phyloP scores from a whole-genome alignment of 2,113 vertebrate species.

The Solea solea region DNA sequence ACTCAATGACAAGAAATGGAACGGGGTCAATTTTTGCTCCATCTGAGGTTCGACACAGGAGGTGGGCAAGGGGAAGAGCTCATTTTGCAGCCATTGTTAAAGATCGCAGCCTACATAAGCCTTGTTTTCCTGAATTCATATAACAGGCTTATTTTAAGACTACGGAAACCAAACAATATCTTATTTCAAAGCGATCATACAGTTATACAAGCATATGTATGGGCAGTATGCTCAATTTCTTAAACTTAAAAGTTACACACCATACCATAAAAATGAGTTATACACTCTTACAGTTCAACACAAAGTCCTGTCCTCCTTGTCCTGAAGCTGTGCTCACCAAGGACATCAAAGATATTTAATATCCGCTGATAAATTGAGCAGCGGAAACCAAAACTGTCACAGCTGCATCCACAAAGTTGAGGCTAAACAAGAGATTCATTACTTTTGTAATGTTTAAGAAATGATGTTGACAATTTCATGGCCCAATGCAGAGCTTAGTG shows the following conservation, averaged over 20 bases:
- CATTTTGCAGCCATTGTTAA: not conserved
- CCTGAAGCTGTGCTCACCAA: conserved; percentile 18
- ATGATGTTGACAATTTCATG: conserved; percentile 27
- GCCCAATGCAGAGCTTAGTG: conserved; percentile 10
- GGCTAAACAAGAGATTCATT: conserved; percentile 34
- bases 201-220: no score
- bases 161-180: no score
- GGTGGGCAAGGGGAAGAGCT: conserved; percentile 27
- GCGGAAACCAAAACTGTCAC: conserved; percentile 20
- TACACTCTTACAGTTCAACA: conserved; percentile 9
- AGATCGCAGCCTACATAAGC: no score
- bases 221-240: no score
- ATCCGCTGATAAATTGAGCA: conserved; percentile 18
- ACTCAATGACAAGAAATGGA: conserved; percentile 70
- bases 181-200: no score
- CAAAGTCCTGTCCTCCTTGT: conserved; percentile 18
- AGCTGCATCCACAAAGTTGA: not conserved
- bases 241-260: no score
- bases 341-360: conserved; percentile 24
- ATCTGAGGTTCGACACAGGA: conserved; percentile 40
- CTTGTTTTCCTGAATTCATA: no score
- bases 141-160: no score
- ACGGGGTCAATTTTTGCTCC: conserved; percentile 60
- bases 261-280: conserved; percentile 15
- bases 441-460: conserved; percentile 26